Evolutionary conservation across 2,888 invertebrate species (phyloP), one percentile per base, ranked within the genome.

Genomic region (Napeogenes inachia): DNA sequence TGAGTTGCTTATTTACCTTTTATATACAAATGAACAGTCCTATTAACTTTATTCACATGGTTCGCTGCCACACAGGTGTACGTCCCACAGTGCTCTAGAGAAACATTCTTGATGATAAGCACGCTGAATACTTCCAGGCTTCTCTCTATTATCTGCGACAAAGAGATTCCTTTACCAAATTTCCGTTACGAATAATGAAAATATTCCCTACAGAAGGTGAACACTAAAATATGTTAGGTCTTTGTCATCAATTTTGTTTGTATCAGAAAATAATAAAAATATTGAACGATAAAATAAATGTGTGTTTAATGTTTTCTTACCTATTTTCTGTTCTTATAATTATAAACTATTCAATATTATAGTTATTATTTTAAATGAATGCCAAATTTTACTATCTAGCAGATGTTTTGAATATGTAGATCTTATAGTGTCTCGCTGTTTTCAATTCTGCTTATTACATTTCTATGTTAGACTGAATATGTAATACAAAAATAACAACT

Each of bases 31-130:
- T 94, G 93, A 13, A 93, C 94, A 21, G 94, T 94, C 69, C 91
- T 92, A 76, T 94, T 94, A 54, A 93, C 94, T 80, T 93, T 93
- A 4, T 94, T 94, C 4, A 94, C 94, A 60, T 93, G 93, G 79
- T 95, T 95, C 10, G 93, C 92, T 3, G 94, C 94, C 45, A 93
- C 93, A 76, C 95, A 95, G 8, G 94, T 94, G 75, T 95, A 95
- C 21, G 93, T 93, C 0, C 94, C 94, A 70, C 94, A 94, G 72
- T 94, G 94, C 64, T 92, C 92, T 56, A 94, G 84, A 56, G 93
- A 93, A n/a, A 94, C 94, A 77, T 94, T 94, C 85, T 94, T 94
- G 75, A 94, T 94, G 58, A 94, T 92, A 60, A 94, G 82, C 68
- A 94, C 92, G 72, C 94, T 94, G 76, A 93, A 94, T 69, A 94